These are phyloP conservation scores for Seira sanloemensis DNA, from an alignment of 2,888 invertebrate genomes.

Conservation along the genomic window DNA sequence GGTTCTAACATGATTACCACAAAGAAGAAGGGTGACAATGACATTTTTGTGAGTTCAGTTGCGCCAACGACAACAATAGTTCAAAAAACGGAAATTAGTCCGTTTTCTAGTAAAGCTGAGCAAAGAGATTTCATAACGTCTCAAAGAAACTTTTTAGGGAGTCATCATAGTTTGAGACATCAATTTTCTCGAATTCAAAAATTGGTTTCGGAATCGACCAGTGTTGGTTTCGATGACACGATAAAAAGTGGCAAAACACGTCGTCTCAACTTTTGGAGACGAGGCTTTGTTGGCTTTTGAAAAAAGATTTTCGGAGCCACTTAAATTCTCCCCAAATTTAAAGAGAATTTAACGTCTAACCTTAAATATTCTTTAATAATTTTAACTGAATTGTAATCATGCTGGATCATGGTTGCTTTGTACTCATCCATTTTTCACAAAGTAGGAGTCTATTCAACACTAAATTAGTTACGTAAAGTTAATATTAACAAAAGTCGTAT, in stretches of 20 bases:
- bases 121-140: too few relatives aligned
- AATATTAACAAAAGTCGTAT: neutral
- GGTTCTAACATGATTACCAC: too few relatives aligned
- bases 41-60: too few relatives aligned
- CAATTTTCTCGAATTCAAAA: constrained; percentile 40
- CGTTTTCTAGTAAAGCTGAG: too few relatives aligned
- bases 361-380: too few relatives aligned
- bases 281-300: too few relatives aligned
- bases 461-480: too few relatives aligned
- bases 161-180: constrained; percentile 38
- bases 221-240: neutral
- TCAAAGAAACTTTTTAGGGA: neutral
- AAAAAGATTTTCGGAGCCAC: neutral
- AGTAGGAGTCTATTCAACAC: neutral
- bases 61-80: too few relatives aligned
- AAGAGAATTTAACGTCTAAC: neutral
- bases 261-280: neutral
- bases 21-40: too few relatives aligned
- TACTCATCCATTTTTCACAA: too few relatives aligned
- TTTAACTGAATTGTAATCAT: constrained; percentile 41
- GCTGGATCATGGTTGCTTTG: constrained; percentile 44
- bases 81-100: too few relatives aligned
- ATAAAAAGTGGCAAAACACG: too few relatives aligned
- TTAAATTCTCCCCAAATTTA: neutral
- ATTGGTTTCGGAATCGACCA: constrained; percentile 19